Percentiles rank a stretch among this genome's conserved stretches.
Evolutionary conservation across 2,113 vertebrate species (phyloP).

Genomic region (Reinhardtius hippoglossoides): DNA sequence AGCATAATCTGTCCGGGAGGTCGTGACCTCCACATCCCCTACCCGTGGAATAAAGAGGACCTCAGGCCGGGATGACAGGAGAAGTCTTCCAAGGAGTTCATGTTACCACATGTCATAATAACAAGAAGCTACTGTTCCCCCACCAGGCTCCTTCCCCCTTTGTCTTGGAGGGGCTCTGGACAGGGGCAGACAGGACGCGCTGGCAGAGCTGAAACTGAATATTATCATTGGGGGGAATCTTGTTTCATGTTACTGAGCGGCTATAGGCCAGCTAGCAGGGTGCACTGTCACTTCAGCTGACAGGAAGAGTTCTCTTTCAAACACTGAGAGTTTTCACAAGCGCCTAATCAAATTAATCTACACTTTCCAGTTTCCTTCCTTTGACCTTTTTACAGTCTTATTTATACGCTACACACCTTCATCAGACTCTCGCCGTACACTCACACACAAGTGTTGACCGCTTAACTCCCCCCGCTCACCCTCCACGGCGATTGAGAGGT

Average conservation of each 20-base stretch:
- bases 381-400: slow-evolving; percentile 13
- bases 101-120: slow-evolving; percentile 90
- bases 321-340: slow-evolving; percentile 14
- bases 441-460: slow-evolving; percentile 34
- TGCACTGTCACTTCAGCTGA: slow-evolving; percentile 37
- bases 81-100: slow-evolving; percentile 99
- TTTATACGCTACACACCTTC: slow-evolving; percentile 25
- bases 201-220: slow-evolving; percentile 96
- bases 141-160: slow-evolving; percentile 91
- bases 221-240: slow-evolving; percentile 88
- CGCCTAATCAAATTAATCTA: slow-evolving; percentile 10
- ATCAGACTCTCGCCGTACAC: slow-evolving; percentile 9
- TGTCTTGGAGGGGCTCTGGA: slow-evolving; percentile 88
- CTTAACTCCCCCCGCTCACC: slow-evolving; percentile 42
- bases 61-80: slow-evolving; percentile 83
- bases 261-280: slow-evolving; percentile 30
- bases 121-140: slow-evolving; percentile 94
- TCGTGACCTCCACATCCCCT: slow-evolving; percentile 86
- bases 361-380: slow-evolving; percentile 7
- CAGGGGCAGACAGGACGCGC: slow-evolving; percentile 87
- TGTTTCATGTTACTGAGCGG: slow-evolving; percentile 94
- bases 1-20: slow-evolving; percentile 85
- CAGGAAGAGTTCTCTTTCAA: slow-evolving; percentile 79
- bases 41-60: slow-evolving; percentile 89
- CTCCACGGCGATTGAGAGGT: slow-evolving; percentile 88